Evolutionary conservation across 64 coral and sea anemone genomes (phyloP).

Genomic region (Astreopora myriophthalma): DNA sequence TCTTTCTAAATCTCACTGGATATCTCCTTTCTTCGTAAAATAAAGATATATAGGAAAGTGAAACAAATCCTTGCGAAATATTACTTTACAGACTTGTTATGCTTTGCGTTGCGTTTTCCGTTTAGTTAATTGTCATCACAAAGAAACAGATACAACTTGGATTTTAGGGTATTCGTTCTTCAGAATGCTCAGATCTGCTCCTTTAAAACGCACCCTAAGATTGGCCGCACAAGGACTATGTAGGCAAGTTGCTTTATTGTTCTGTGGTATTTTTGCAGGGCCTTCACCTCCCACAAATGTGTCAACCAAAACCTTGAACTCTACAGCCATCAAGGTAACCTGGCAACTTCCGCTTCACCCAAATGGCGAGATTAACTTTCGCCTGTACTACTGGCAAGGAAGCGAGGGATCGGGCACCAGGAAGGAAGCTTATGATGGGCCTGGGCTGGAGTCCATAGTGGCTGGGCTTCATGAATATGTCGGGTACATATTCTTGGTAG

Average conservation of each 20-base stretch:
- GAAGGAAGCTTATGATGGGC: slow-evolving; percentile 2
- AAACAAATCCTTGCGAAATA: too few relatives aligned
- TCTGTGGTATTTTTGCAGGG: not conserved
- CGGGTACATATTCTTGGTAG: slow-evolving; percentile 13
- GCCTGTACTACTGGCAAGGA: slow-evolving; percentile 4
- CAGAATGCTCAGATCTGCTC: too few relatives aligned
- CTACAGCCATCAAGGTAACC: slow-evolving; percentile 28
- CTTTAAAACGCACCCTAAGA: too few relatives aligned
- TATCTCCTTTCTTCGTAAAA: too few relatives aligned
- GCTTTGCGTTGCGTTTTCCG: too few relatives aligned
- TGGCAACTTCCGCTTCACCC: not conserved
- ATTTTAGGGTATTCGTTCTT: too few relatives aligned
- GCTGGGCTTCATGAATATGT: slow-evolving; percentile 19
- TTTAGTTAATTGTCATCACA: too few relatives aligned
- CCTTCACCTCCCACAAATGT: slow-evolving; percentile 61
- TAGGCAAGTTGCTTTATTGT: not conserved
- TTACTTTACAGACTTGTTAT: too few relatives aligned
- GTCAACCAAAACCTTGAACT: slow-evolving; percentile 7
- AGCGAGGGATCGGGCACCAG: not conserved
- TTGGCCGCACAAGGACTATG: too few relatives aligned
- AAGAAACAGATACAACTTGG: too few relatives aligned
- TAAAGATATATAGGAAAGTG: too few relatives aligned
- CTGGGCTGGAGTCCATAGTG: not conserved
- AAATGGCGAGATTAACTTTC: slow-evolving; percentile 24
- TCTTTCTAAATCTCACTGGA: too few relatives aligned